phyloP scores from a whole-genome alignment of 2,113 vertebrate species.

The Bombycilla garrulus region DNA sequence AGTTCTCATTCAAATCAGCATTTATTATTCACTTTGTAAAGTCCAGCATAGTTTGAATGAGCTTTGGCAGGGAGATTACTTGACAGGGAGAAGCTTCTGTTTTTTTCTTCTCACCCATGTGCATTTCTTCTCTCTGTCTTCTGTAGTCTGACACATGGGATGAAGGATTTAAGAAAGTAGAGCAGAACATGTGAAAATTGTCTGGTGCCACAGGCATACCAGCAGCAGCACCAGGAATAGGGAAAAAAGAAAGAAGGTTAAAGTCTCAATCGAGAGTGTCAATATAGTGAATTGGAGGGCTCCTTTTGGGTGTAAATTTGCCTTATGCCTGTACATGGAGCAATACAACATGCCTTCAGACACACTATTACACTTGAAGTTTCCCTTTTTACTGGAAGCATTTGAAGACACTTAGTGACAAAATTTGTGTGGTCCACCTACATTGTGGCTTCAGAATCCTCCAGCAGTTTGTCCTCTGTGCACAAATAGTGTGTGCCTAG shows the following conservation, averaged over 20 bases:
- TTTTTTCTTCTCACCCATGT: neutral
- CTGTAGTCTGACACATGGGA: neutral
- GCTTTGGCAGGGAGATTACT: neutral
- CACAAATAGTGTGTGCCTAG: neutral
- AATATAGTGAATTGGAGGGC: neutral
- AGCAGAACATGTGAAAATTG: neutral
- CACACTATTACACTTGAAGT: neutral
- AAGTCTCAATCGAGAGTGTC: neutral
- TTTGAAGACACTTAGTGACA: neutral
- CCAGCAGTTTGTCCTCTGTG: neutral
- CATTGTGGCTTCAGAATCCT: neutral
- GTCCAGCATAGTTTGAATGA: neutral
- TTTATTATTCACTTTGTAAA: neutral
- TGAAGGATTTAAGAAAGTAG: neutral
- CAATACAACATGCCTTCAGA: neutral
- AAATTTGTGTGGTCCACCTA: neutral
- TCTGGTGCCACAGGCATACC: neutral
- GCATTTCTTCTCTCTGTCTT: neutral
- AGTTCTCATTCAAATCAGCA: neutral
- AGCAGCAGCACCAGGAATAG: neutral
- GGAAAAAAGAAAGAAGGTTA: neutral
- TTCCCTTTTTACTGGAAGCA: neutral
- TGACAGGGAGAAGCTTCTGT: neutral
- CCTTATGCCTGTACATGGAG: neutral
- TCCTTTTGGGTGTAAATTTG: neutral